These are phyloP conservation scores for Aix galericulata DNA, from an alignment of 2,113 vertebrate species.

Conservation along the genomic window DNA sequence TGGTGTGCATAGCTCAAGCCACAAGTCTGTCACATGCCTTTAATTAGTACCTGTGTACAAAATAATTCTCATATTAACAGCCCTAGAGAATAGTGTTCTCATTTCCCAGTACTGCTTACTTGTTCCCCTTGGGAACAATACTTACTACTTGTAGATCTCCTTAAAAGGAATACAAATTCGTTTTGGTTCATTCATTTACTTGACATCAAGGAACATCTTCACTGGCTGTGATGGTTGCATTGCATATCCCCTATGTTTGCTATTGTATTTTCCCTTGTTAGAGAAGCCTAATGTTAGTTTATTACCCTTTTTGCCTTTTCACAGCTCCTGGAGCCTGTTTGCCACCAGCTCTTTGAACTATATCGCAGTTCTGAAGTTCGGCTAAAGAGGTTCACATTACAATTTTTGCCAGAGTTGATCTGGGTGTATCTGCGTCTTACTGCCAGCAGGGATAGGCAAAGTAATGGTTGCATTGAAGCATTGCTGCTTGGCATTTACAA, in stretches of 20 bases:
- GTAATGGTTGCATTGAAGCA: constrained; percentile 97
- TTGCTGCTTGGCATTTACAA: constrained; percentile 97
- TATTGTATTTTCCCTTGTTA: neutral
- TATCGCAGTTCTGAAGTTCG: constrained; percentile 93
- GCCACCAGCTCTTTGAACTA: constrained; percentile 96
- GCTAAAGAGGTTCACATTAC: constrained; percentile 93
- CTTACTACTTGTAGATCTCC: neutral
- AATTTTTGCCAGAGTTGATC: constrained; percentile 95
- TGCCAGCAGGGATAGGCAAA: constrained; percentile 93
- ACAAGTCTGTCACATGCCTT: neutral
- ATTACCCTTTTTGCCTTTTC: constrained; percentile 15
- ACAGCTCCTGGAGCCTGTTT: constrained; percentile 95
- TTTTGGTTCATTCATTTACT: neutral
- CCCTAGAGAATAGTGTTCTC: neutral
- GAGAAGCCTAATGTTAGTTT: neutral
- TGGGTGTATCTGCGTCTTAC: constrained; percentile 94
- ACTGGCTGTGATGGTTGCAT: neutral
- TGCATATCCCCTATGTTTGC: neutral
- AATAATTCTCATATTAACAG: neutral
- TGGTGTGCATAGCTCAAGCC: neutral
- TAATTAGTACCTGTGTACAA: neutral
- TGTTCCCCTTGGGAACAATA: too few relatives aligned
- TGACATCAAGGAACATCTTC: neutral
- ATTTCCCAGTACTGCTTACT: neutral
- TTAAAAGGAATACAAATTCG: neutral